Evolutionary conservation across 2,113 vertebrate genomes (phyloP).

Genomic region (Nesospiza acunhae): DNA sequence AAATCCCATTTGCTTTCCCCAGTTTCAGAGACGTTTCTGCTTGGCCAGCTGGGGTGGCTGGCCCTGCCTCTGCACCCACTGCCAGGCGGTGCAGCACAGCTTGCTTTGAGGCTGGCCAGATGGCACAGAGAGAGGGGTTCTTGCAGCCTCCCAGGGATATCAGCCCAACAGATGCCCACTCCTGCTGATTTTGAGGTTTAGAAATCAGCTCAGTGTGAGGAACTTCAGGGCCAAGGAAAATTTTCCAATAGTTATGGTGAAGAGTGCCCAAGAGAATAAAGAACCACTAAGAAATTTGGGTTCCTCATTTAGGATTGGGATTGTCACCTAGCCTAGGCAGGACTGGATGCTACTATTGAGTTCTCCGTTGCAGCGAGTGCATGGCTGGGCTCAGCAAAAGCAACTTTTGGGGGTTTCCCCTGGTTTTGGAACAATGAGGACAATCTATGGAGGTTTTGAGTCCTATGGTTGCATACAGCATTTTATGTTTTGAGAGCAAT

Average conservation of each 20-base stretch:
- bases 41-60: fast-evolving
- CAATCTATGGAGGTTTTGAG: neutral
- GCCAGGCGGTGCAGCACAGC: fast-evolving
- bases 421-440: neutral
- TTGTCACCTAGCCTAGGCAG: too few species aligned
- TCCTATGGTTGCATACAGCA: fast-evolving
- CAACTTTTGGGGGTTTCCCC: neutral
- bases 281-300: neutral
- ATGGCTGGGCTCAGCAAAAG: fast-evolving
- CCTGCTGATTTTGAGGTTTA: neutral
- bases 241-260: neutral
- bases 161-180: fast-evolving
- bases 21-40: neutral
- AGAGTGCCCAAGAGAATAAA: neutral
- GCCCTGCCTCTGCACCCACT: too few species aligned
- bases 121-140: neutral
- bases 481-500: neutral
- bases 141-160: neutral
- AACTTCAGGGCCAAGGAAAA: neutral
- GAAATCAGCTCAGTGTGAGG: neutral
- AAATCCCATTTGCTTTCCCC: neutral
- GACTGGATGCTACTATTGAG: fast-evolving
- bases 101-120: fast-evolving
- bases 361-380: fast-evolving
- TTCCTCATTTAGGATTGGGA: neutral